Conservation (phyloP, 2,113 vertebrate species). For the Gracilinanus agilis region DNA sequence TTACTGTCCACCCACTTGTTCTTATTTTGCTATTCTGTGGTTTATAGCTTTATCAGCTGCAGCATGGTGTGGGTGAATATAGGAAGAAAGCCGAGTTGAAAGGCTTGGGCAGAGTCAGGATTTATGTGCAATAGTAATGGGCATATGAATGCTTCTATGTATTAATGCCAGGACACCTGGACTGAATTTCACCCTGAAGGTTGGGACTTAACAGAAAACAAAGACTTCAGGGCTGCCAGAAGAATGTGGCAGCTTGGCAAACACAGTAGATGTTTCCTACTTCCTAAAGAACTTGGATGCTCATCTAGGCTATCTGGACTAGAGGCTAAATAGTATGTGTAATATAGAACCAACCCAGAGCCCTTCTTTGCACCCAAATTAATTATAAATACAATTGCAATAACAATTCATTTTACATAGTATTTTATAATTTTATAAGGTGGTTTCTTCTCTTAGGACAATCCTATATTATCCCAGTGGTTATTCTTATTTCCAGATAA, state of each 20-base stretch:
- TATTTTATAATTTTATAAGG: neutral
- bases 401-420: neutral
- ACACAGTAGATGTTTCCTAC: neutral
- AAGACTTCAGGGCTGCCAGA: neutral
- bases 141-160: neutral
- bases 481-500: neutral
- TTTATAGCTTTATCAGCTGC: neutral
- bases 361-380: neutral
- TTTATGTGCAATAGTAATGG: neutral
- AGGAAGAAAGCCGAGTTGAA: neutral
- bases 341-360: neutral
- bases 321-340: neutral
- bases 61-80: neutral
- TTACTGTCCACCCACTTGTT: neutral
- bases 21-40: neutral
- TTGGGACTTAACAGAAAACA: neutral
- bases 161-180: neutral
- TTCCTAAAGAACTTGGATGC: neutral
- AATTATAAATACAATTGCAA: neutral
- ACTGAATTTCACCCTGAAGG: neutral
- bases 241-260: neutral
- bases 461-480: neutral
- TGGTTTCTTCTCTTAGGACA: neutral
- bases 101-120: neutral
- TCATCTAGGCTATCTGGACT: neutral